These are phyloP conservation scores for Neostethus bicornis DNA, from an alignment of 2,797 vertebrate species.

Conservation along the genomic window DNA sequence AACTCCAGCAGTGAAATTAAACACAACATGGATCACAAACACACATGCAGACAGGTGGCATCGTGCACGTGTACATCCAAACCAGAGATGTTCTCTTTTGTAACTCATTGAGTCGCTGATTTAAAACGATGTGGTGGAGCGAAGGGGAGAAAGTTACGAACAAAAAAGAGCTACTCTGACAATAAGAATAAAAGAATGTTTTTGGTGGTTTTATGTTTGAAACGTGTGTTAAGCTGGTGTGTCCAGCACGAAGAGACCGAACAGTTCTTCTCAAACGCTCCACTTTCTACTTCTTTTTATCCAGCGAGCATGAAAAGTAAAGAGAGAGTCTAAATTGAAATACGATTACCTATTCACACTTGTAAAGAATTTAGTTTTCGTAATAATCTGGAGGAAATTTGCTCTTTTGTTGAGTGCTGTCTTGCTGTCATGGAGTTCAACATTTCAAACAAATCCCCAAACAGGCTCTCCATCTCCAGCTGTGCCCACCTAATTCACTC, in stretches of 20 bases:
- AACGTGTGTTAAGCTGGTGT: background rate
- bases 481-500: conserved; percentile 14
- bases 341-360: background rate
- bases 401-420: background rate
- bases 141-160: background rate
- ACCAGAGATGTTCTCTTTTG: background rate
- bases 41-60: too few relatives aligned
- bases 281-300: background rate
- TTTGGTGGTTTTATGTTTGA: too few relatives aligned
- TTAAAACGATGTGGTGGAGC: background rate
- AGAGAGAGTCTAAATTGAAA: background rate
- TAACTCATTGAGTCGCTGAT: background rate
- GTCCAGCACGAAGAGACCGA: background rate
- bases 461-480: conserved; percentile 4
- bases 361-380: conserved; percentile 4
- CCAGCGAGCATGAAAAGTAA: background rate
- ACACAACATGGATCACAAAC: too few relatives aligned
- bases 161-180: background rate
- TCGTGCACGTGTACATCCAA: conserved; percentile 1
- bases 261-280: background rate
- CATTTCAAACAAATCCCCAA: conserved; percentile 21
- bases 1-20: too few relatives aligned
- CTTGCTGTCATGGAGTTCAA: conserved; percentile 16
- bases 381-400: conserved; percentile 2
- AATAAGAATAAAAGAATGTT: background rate